Conservation (phyloP, 2,113 vertebrate species). For the Oncorhynchus keta region DNA sequence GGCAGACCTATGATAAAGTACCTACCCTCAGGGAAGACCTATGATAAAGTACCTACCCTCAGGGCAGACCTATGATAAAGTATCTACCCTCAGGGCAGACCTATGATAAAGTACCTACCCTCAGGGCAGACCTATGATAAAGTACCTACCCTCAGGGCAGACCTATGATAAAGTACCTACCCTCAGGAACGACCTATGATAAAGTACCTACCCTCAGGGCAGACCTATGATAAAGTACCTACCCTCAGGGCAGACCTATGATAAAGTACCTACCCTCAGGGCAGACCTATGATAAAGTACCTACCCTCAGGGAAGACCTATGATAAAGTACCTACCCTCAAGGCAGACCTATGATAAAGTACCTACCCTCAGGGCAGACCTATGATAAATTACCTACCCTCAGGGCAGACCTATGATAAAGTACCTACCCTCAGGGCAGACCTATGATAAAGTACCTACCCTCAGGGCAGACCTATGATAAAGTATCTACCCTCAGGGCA, state of each 20-base stretch:
- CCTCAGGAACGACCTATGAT: neutral
- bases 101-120: neutral
- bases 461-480: neutral
- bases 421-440: constrained; percentile 9
- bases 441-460: neutral
- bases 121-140: neutral
- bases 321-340: constrained; percentile 11
- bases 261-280: constrained; percentile 10
- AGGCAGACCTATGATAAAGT: neutral
- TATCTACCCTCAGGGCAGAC: constrained; percentile 7
- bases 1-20: neutral
- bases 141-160: constrained; percentile 10
- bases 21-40: constrained; percentile 3
- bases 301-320: constrained; percentile 1
- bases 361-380: constrained; percentile 2
- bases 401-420: neutral
- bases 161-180: neutral
- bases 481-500: constrained; percentile 11
- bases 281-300: neutral
- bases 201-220: constrained; percentile 11
- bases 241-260: constrained; percentile 1
- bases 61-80: neutral
- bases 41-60: constrained; percentile 9
- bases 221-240: neutral
- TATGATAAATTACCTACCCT: constrained; percentile 10